phyloP scores from a whole-genome alignment of 1,140 invertebrate genomes.

The Cydia strobilella region DNA sequence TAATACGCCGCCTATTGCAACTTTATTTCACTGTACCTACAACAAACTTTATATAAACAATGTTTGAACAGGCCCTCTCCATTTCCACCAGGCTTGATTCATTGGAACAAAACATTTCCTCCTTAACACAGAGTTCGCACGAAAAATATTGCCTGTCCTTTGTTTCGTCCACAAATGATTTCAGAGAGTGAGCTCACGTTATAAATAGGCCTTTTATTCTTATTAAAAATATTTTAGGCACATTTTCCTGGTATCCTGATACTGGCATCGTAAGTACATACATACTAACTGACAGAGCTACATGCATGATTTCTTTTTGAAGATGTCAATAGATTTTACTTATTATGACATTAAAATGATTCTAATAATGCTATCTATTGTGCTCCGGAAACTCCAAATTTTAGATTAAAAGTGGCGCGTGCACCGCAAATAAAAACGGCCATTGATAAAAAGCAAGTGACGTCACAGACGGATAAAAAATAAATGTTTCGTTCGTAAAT shows the following conservation, averaged over 20 bases:
- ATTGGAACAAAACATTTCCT: conserved; percentile 6
- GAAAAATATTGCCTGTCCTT: conserved; percentile 18
- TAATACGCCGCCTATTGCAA: background rate
- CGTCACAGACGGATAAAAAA: no score
- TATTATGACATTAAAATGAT: no score
- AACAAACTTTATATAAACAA: background rate
- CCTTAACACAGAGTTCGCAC: background rate
- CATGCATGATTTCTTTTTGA: no score
- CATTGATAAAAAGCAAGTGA: no score
- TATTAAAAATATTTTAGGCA: background rate
- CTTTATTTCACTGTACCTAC: background rate
- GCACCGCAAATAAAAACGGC: no score
- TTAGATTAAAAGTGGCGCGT: no score
- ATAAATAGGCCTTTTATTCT: conserved; percentile 7
- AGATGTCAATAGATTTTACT: no score
- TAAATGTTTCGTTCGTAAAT: no score
- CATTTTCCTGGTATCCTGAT: background rate
- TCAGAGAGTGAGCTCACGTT: background rate
- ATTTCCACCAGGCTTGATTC: background rate
- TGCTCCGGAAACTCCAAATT: no score
- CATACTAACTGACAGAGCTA: background rate
- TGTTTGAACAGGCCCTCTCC: background rate
- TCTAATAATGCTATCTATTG: no score
- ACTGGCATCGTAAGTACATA: background rate
- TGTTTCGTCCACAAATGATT: conserved; percentile 12